Conservation (phyloP, 2,888 invertebrate genomes). For the Xestia c-nigrum region DNA sequence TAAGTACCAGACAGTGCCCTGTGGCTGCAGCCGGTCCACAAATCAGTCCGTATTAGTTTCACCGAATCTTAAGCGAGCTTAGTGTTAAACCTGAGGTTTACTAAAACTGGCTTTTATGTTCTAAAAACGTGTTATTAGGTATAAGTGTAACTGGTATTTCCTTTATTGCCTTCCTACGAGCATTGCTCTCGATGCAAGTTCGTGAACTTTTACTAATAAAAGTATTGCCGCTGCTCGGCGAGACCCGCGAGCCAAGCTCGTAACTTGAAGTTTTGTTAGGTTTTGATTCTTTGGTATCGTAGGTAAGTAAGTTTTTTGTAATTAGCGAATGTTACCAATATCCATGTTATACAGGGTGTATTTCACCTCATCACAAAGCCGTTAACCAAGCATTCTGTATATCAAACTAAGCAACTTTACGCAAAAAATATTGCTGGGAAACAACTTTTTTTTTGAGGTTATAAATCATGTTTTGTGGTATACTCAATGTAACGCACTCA, state of each 20-base stretch:
- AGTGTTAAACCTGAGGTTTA: not conserved
- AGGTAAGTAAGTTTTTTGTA: not conserved
- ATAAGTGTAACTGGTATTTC: conserved; percentile 33
- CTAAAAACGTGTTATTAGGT: conserved; percentile 26
- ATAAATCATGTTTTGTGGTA: no score
- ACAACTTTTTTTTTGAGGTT: no score
- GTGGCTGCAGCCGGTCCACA: not conserved
- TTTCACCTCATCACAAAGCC: no score
- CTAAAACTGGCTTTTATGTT: not conserved
- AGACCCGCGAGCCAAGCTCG: not conserved
- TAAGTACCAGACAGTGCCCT: not conserved
- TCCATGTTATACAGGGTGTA: no score
- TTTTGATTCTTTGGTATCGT: not conserved
- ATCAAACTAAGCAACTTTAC: no score
- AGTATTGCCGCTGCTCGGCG: conserved; percentile 16
- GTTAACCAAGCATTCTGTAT: no score
- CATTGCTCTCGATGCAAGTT: conserved; percentile 44
- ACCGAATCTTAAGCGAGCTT: not conserved
- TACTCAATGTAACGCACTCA: no score
- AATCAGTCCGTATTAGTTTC: not conserved
- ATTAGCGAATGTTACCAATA: not conserved
- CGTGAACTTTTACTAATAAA: conserved; percentile 45
- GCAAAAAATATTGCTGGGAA: no score
- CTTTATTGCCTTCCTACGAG: conserved; percentile 27
- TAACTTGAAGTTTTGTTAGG: not conserved